phyloP scores from a whole-genome alignment of 2,888 invertebrate genomes.

The Nasonovia ribisnigri region DNA sequence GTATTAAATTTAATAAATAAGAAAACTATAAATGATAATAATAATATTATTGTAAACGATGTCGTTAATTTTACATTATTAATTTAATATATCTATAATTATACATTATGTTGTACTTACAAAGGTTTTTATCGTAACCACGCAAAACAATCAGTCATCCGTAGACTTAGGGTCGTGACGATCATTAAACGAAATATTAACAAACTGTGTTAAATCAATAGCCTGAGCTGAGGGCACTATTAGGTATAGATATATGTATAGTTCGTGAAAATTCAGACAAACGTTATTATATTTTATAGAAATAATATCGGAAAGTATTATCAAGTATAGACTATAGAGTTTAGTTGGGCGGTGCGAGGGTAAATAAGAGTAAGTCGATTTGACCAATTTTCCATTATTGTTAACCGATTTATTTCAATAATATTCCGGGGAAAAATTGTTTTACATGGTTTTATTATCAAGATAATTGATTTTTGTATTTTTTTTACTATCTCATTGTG shows the following conservation, averaged over 20 bases:
- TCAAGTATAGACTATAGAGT: not conserved
- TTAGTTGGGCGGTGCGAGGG: too few species aligned
- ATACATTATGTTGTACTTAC: not conserved
- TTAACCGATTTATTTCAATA: not conserved
- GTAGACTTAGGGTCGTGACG: not conserved
- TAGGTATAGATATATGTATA: not conserved
- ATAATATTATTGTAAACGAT: not conserved
- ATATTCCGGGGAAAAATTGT: not conserved
- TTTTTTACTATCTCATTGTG: not conserved
- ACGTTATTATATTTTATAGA: not conserved
- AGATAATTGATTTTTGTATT: not conserved
- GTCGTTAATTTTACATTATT: not conserved
- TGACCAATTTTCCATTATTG: not conserved
- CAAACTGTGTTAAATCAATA: not conserved
- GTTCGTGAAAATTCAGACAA: not conserved
- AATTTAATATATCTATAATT: not conserved
- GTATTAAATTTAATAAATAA: not conserved
- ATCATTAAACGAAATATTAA: not conserved
- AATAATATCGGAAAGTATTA: not conserved
- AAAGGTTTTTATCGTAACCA: not conserved
- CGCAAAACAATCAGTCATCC: not conserved
- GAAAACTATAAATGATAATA: not conserved
- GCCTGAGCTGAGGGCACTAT: too few species aligned
- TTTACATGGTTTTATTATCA: not conserved
- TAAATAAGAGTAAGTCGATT: not conserved